phyloP scores from a whole-genome alignment of 2,113 vertebrate species.

The Centropus bengalensis region DNA sequence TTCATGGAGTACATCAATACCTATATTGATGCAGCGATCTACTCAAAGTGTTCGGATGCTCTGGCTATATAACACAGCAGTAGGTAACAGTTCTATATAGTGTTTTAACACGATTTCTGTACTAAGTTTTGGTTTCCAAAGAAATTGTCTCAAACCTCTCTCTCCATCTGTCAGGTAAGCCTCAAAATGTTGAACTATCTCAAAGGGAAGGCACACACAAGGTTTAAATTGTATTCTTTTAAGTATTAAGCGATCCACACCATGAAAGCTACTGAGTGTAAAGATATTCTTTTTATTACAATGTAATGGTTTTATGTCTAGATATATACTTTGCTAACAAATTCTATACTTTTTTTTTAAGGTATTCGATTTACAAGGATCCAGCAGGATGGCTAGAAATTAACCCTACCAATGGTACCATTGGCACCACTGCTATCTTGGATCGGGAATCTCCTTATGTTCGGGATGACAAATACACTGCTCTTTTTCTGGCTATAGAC shows the following conservation, averaged over 20 bases:
- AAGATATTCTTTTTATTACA: not conserved
- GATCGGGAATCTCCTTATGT: constrained; percentile 92
- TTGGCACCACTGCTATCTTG: constrained; percentile 87
- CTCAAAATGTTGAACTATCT: not conserved
- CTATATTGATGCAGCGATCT: not conserved
- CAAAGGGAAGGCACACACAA: not conserved
- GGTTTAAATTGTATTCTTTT: not conserved
- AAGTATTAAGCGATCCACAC: not conserved
- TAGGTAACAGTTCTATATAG: not conserved
- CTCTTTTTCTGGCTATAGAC: constrained; percentile 92
- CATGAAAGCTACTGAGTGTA: rapidly evolving
- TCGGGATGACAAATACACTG: constrained; percentile 88
- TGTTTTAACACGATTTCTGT: not conserved
- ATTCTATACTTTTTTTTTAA: constrained; percentile 35
- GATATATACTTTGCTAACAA: not conserved
- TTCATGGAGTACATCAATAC: not conserved
- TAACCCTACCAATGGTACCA: constrained; percentile 89
- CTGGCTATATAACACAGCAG: not conserved
- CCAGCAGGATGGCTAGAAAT: constrained; percentile 94
- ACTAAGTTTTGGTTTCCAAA: not conserved
- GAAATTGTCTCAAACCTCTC: not conserved
- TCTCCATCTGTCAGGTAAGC: not conserved
- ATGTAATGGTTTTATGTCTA: rapidly evolving
- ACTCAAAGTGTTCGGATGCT: rapidly evolving
- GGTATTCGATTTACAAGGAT: constrained; percentile 90